Evolutionary conservation across 2,888 invertebrate genomes (phyloP), one percentile per base, ranked within the genome.

Genomic region (Athalia rosae): DNA sequence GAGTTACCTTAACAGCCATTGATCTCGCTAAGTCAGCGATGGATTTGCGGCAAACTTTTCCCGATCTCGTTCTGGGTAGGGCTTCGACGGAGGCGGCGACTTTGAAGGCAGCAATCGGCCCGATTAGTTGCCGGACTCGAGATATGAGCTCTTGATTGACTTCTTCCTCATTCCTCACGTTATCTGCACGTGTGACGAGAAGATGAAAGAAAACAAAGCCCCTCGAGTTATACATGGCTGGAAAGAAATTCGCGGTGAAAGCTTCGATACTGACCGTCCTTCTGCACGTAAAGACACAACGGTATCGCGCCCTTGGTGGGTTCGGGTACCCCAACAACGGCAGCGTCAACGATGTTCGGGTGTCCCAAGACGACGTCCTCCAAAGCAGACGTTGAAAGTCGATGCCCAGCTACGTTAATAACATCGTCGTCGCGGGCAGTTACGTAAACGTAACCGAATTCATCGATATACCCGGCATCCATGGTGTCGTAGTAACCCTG

Each of bases 401-500:
- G 92, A 89, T 98, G 98, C 0, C 98, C 98, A 0, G 98, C 97
- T 0, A 98, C 98, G 88, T 98, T 98, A 84, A 98, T 98, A 79
- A 97, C 95, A 90, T 98, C 98, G 90, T 98, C 98, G 79, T 96
- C 97, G 50, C 98, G 92, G 0, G 98, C 96, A 73, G 97, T 96
- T 11, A 98, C 97, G 90, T 95, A 97, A 2, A 98, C 92, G 77
- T 96, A 96, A 0, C 97, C 97, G 81, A 94, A 93, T 76, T 94
- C 93, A 86, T 97, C 97, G 77, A 94, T 92, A 89, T 95, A 96
- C 0, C 98, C 98, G 0, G 97, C 97, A 87, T 98, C 98, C 95
- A 98, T 98, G 0, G 98, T 98, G 86, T 98, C 98, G 87, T 98
- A 97, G 89, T 94, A 97, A 4, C 96, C 96, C 96, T 96, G 85